Conservation (phyloP, 2,888 invertebrate genomes). For the Anthophora plumipes region DNA sequence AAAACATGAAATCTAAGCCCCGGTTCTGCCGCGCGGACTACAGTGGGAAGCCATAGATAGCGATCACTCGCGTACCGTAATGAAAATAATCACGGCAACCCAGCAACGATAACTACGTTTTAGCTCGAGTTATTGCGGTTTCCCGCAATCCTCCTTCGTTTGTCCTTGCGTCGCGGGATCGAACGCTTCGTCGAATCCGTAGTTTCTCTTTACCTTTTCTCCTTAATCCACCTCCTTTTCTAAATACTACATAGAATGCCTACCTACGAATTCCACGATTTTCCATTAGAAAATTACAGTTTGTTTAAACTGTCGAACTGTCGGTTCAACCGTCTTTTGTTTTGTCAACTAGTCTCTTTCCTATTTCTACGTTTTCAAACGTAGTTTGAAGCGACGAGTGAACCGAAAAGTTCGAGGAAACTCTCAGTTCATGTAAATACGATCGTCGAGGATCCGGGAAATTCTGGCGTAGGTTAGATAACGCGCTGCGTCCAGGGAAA, state of each 20-base stretch:
- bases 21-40: constrained; percentile 70
- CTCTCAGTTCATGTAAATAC: background rate
- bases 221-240: background rate
- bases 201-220: background rate
- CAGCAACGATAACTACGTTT: constrained; percentile 73
- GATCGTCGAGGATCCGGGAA: background rate
- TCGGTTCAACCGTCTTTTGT: too few relatives aligned
- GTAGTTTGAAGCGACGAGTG: background rate
- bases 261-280: too few relatives aligned
- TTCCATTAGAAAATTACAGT: background rate
- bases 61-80: constrained; percentile 80
- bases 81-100: constrained; percentile 83
- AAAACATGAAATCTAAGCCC: constrained; percentile 84
- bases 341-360: background rate
- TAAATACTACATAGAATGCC: too few relatives aligned
- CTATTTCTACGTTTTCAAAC: background rate
- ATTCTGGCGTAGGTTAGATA: background rate
- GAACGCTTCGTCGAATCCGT: background rate
- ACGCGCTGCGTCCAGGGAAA: constrained; percentile 1
- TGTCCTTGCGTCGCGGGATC: constrained; percentile 60
- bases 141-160: constrained; percentile 57
- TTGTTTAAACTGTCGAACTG: too few relatives aligned
- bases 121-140: constrained; percentile 75
- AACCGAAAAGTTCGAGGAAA: background rate
- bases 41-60: constrained; percentile 82